Conservation (phyloP, 2,113 vertebrate genomes). For the Heterotis niloticus region DNA sequence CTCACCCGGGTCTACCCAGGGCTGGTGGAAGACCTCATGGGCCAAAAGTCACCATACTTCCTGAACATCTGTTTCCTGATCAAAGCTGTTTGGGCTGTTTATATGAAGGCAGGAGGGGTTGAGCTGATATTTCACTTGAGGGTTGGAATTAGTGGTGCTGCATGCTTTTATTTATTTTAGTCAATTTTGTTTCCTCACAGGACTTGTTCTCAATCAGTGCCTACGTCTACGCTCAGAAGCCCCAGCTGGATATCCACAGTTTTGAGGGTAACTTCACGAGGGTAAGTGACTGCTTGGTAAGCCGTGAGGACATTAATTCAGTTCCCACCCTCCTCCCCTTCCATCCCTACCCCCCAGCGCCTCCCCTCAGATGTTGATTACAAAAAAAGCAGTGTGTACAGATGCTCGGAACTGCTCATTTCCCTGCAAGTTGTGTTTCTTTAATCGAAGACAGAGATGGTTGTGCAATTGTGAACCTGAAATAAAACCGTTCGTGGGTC, state of each 20-base stretch:
- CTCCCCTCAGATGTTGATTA: background rate
- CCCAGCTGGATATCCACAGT: constrained; percentile 94
- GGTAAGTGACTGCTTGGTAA: constrained; percentile 73
- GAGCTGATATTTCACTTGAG: background rate
- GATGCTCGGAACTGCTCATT: background rate
- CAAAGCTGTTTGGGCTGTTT: constrained; percentile 6
- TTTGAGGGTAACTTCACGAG: constrained; percentile 97
- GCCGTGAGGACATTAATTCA: constrained; percentile 26
- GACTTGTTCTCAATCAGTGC: constrained; percentile 93
- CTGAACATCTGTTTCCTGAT: constrained; percentile 28
- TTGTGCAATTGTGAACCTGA: no score
- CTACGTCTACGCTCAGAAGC: constrained; percentile 89
- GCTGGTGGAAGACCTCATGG: constrained; percentile 2
- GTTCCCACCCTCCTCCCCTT: background rate
- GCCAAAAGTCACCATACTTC: constrained; percentile 20
- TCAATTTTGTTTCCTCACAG: constrained; percentile 57
- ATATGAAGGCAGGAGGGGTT: background rate
- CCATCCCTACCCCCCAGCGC: background rate
- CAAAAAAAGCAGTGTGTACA: background rate
- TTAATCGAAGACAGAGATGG: background rate
- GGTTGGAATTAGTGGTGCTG: background rate
- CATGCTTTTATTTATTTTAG: constrained; percentile 19
- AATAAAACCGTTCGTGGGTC: no score
- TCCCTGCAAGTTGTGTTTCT: background rate
- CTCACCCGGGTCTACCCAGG: background rate